Evolutionary conservation across 2,113 vertebrate species (phyloP).

Genomic region (Acrocephalus arundinaceus): DNA sequence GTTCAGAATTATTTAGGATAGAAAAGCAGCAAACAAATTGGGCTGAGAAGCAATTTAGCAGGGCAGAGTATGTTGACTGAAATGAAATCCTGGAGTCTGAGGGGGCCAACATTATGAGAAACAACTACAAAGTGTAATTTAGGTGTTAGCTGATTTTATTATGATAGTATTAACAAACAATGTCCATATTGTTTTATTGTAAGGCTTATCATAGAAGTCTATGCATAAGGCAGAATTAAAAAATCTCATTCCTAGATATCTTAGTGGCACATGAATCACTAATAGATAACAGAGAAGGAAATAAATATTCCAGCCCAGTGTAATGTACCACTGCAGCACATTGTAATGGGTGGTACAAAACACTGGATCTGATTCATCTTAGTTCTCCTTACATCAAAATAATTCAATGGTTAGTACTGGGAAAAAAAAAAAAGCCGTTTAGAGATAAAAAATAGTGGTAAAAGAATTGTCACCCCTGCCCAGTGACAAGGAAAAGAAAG

Average conservation of each 20-base stretch:
- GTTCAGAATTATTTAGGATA: neutral
- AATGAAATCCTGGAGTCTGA: neutral
- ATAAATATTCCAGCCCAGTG: neutral
- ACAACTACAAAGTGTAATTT: neutral
- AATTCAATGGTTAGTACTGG: neutral
- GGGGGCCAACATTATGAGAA: neutral
- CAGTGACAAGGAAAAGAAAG: neutral
- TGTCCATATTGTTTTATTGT: neutral
- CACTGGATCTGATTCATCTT: neutral
- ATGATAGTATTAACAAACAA: neutral
- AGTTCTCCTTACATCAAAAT: neutral
- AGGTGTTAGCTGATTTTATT: constrained; percentile 25
- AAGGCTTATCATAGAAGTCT: neutral
- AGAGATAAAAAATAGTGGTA: neutral
- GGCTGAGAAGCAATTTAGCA: neutral
- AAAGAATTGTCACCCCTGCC: neutral
- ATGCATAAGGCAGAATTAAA: neutral
- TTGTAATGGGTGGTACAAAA: neutral
- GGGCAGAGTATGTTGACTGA: neutral
- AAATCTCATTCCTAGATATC: neutral
- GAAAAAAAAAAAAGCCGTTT: neutral
- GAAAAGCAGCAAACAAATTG: neutral
- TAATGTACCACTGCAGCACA: neutral
- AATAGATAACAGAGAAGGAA: neutral
- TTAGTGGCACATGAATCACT: neutral